These are phyloP conservation scores for Anguilla anguilla DNA, from an alignment of 2,797 vertebrate genomes.

Conservation along the genomic window DNA sequence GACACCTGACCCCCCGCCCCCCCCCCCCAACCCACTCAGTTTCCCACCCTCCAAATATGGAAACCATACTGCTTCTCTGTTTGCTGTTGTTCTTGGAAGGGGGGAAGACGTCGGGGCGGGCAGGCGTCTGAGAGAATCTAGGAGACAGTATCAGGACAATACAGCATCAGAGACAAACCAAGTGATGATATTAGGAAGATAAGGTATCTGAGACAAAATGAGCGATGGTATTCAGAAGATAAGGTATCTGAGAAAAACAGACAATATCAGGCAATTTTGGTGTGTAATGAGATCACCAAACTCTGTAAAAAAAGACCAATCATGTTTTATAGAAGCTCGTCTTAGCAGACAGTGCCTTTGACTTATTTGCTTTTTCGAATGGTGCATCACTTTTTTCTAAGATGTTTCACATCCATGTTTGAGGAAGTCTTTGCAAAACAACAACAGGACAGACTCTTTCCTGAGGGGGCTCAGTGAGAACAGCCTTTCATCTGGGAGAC, in stretches of 20 bases:
- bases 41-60: conserved; percentile 22
- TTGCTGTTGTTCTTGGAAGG: conserved; percentile 16
- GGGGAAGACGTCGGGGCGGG: background rate
- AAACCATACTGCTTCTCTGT: background rate
- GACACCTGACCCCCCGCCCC: conserved; percentile 40
- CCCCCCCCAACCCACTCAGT: conserved; percentile 30
- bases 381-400: background rate
- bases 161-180: conserved; percentile 20
- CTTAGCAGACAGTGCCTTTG: background rate
- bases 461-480: conserved; percentile 11
- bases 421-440: conserved; percentile 17
- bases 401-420: background rate
- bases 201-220: conserved; percentile 17
- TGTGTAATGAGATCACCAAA: background rate
- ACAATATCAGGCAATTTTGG: background rate
- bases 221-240: conserved; percentile 2
- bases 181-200: conserved; percentile 8
- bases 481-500: conserved; percentile 16
- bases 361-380: background rate
- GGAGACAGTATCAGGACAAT: background rate
- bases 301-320: background rate
- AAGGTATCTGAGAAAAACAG: conserved; percentile 33
- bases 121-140: background rate
- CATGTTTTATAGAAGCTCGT: background rate
- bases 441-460: conserved; percentile 15